Evolutionary conservation across 2,113 vertebrate genomes (phyloP).

Genomic region (Rhegmatorhina hoffmannsi): DNA sequence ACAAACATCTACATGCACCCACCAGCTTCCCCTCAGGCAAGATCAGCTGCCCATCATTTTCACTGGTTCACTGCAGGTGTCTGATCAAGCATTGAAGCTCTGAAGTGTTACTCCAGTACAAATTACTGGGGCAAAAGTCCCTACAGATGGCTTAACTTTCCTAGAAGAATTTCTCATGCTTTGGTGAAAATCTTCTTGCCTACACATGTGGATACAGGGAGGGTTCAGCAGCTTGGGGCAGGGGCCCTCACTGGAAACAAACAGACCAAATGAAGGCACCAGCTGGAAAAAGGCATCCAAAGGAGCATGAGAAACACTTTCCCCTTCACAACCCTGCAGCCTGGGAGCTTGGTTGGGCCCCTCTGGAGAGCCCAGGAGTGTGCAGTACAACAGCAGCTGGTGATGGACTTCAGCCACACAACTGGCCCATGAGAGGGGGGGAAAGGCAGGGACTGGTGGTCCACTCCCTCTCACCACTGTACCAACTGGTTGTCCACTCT

Average conservation of each 20-base stretch:
- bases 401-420: rapidly evolving
- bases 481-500: no score
- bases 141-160: background rate
- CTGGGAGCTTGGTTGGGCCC: background rate
- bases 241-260: background rate
- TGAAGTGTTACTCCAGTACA: background rate
- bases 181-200: background rate
- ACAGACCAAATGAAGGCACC: background rate
- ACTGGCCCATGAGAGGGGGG: background rate
- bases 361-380: background rate
- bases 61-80: background rate
- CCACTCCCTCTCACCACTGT: no score
- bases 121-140: background rate
- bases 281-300: background rate
- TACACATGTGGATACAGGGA: rapidly evolving
- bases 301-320: background rate
- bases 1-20: background rate
- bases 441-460: background rate
- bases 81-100: background rate
- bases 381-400: rapidly evolving
- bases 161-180: background rate
- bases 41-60: background rate
- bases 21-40: background rate
- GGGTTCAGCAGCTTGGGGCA: background rate
- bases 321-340: background rate